Conservation (phyloP, 1,140 invertebrate genomes). For the Bacillus rossius region DNA sequence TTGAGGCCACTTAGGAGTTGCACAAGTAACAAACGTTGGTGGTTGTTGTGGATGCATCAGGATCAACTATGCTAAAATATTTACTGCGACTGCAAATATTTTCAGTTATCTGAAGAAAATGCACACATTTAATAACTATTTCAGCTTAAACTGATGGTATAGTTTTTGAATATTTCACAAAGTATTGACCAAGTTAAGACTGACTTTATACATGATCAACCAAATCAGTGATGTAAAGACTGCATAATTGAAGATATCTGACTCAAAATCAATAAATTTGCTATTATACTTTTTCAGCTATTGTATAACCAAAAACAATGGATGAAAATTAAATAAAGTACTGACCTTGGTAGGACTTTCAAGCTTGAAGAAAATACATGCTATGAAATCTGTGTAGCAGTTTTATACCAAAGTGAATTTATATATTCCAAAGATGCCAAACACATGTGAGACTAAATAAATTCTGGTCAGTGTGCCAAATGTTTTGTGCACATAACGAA, state of each 20-base stretch:
- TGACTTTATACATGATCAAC: no score
- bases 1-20: neutral
- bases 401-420: constrained; percentile 59
- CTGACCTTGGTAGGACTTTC: constrained; percentile 31
- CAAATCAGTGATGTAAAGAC: no score
- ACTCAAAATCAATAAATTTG: no score
- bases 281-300: no score
- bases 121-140: no score
- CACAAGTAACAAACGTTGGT: constrained; percentile 8
- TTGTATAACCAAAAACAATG: neutral
- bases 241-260: no score
- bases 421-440: constrained; percentile 60
- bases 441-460: constrained; percentile 45
- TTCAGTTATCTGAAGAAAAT: no score
- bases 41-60: constrained; percentile 7
- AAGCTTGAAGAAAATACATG: constrained; percentile 29
- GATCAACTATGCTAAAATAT: constrained; percentile 4
- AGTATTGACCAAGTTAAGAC: no score
- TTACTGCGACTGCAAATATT: neutral
- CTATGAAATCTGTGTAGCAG: constrained; percentile 36
- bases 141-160: no score
- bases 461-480: no score
- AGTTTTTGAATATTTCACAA: no score
- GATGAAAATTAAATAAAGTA: constrained; percentile 35
- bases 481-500: no score